A percentile compares a stretch with the other conserved stretches of the same genome.
Conservation (phyloP, 2,888 invertebrate species). For the Trichopria drosophilae region DNA sequence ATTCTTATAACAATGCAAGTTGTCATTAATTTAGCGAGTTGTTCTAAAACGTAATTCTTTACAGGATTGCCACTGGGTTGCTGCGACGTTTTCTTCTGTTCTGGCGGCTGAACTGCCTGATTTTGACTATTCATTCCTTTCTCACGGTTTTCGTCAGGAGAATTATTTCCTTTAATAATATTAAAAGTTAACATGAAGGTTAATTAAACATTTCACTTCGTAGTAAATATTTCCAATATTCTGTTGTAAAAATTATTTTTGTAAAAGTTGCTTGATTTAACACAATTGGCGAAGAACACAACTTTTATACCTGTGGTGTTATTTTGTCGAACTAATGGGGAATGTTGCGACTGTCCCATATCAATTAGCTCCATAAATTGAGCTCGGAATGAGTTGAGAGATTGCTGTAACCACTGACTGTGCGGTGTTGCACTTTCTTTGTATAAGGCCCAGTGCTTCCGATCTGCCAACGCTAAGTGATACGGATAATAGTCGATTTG, state of each 20-base stretch:
- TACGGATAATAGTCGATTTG: constrained; percentile 96
- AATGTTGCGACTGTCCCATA: constrained; percentile 62
- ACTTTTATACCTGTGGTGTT: constrained; percentile 47
- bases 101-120: constrained; percentile 39
- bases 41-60: constrained; percentile 70
- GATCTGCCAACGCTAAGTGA: constrained; percentile 85
- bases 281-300: too few relatives aligned
- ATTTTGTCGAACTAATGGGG: constrained; percentile 58
- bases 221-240: not conserved
- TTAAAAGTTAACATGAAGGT: not conserved
- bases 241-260: not conserved
- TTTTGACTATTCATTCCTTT: constrained; percentile 43
- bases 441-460: constrained; percentile 86
- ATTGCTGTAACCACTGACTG: constrained; percentile 84
- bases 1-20: constrained; percentile 87
- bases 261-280: not conserved
- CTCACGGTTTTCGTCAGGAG: constrained; percentile 45
- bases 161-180: constrained; percentile 32
- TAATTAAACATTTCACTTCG: too few relatives aligned
- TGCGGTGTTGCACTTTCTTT: constrained; percentile 79
- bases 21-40: constrained; percentile 86
- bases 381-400: constrained; percentile 77
- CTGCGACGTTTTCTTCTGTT: constrained; percentile 47
- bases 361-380: constrained; percentile 76
- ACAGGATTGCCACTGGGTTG: constrained; percentile 61